These are phyloP conservation scores for Nudaria mundana DNA, from an alignment of 2,888 invertebrate species.

Conservation along the genomic window DNA sequence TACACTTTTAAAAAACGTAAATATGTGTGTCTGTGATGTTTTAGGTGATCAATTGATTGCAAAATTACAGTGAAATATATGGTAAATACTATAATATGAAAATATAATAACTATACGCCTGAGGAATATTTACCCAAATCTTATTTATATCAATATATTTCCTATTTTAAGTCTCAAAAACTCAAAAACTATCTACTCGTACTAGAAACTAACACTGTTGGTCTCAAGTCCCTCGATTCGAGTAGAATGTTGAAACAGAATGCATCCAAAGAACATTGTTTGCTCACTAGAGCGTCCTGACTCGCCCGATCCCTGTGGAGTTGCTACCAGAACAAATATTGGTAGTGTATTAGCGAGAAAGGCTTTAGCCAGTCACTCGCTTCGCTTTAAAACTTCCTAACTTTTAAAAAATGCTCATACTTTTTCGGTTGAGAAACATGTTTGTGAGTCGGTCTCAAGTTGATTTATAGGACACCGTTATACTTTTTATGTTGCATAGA, in stretches of 20 bases:
- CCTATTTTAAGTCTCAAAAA: too few species aligned
- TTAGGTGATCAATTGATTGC: too few species aligned
- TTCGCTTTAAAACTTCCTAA: constrained; percentile 36
- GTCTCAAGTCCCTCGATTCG: constrained; percentile 38
- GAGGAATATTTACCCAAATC: too few species aligned
- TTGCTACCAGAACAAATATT: constrained; percentile 63
- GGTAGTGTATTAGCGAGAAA: constrained; percentile 64
- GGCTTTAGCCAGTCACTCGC: constrained; percentile 59
- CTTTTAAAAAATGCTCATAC: constrained; percentile 10
- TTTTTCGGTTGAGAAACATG: neutral
- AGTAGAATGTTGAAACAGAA: constrained; percentile 36
- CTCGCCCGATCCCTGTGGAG: constrained; percentile 48
- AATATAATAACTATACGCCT: too few species aligned
- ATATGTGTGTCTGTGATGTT: constrained; percentile 7
- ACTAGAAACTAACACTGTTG: constrained; percentile 42
- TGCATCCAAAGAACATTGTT: constrained; percentile 64
- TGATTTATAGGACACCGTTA: neutral
- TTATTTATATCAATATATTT: too few species aligned
- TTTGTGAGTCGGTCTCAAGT: neutral
- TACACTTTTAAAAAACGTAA: constrained; percentile 25
- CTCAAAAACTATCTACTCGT: too few species aligned
- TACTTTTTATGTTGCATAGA: neutral
- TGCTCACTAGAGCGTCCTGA: constrained; percentile 51
- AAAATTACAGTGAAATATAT: too few species aligned
- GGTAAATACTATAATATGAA: too few species aligned